A percentile compares a stretch with the other conserved stretches of the same genome.
Evolutionary conservation across 2,888 invertebrate genomes (phyloP).

Genomic region (Trachelus iudaicus): DNA sequence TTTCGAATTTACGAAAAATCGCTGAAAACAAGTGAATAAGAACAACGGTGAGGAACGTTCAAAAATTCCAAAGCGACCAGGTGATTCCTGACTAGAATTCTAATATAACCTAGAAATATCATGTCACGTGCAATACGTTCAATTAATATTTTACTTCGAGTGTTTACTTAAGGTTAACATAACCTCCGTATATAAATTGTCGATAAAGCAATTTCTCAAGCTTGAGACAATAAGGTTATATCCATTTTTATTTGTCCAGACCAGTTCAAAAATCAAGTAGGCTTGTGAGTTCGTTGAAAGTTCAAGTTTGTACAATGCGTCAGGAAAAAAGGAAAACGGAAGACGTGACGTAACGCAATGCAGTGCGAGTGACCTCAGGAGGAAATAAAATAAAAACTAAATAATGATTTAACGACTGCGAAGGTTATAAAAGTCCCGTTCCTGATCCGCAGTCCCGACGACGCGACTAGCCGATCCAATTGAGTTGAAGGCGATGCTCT

Average conservation of each 20-base stretch:
- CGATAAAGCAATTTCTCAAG: not conserved
- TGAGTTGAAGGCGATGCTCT: conserved; percentile 6
- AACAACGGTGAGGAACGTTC: too few relatives aligned
- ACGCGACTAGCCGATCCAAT: not conserved
- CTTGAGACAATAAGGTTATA: not conserved
- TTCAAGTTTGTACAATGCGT: not conserved
- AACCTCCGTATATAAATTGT: not conserved
- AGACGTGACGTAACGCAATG: not conserved
- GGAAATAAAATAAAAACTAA: not conserved
- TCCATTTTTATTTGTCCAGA: not conserved
- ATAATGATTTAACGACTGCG: not conserved
- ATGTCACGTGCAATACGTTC: not conserved
- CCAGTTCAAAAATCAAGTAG: not conserved
- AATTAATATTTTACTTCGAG: not conserved
- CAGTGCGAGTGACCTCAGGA: not conserved
- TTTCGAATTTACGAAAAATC: too few relatives aligned
- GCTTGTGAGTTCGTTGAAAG: not conserved
- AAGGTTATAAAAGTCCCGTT: not conserved
- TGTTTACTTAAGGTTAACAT: not conserved
- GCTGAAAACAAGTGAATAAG: too few relatives aligned
- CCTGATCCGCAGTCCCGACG: not conserved
- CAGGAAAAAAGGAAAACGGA: not conserved
- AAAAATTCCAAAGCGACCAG: too few relatives aligned
- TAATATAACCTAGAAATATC: too few relatives aligned
- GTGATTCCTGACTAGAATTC: too few relatives aligned